These are phyloP conservation scores for Nicator chloris DNA, from an alignment of 2,113 vertebrate species.

Conservation along the genomic window DNA sequence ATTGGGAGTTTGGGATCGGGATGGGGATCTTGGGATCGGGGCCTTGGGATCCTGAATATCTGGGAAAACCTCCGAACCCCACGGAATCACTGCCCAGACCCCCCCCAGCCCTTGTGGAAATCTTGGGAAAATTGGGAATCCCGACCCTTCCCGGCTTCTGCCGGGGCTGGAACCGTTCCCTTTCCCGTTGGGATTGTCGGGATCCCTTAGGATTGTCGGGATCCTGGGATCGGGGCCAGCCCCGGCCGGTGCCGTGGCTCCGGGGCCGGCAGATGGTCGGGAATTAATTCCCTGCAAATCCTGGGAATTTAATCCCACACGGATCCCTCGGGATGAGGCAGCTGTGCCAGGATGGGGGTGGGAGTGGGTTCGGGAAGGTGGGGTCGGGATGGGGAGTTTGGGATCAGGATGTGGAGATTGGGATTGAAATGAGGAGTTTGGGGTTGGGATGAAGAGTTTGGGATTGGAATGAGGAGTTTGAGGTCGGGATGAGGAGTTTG, in stretches of 20 bases:
- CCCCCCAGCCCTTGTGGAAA: not conserved
- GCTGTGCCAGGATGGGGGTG: not conserved
- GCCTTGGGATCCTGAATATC: not conserved
- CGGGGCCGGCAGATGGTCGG: not conserved
- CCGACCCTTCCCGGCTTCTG: not conserved
- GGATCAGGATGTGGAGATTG: not conserved
- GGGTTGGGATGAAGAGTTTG: no score
- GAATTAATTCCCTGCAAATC: not conserved
- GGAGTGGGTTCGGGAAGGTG: not conserved
- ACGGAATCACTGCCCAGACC: not conserved
- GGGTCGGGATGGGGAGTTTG: not conserved
- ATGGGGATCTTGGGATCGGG: fast-evolving
- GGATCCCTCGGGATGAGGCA: not conserved
- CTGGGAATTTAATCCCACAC: not conserved
- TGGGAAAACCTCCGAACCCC: not conserved
- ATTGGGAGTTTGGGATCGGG: not conserved
- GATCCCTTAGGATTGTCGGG: not conserved
- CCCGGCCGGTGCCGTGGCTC: not conserved
- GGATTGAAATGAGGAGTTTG: not conserved
- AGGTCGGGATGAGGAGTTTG: not conserved
- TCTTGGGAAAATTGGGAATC: not conserved
- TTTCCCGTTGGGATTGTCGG: not conserved
- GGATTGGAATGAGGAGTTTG: fast-evolving
- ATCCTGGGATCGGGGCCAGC: not conserved
- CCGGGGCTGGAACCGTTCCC: not conserved